Percentiles rank a stretch among this genome's conserved stretches.
Conservation (phyloP, 2,888 invertebrate species). For the Polietes domitor region DNA sequence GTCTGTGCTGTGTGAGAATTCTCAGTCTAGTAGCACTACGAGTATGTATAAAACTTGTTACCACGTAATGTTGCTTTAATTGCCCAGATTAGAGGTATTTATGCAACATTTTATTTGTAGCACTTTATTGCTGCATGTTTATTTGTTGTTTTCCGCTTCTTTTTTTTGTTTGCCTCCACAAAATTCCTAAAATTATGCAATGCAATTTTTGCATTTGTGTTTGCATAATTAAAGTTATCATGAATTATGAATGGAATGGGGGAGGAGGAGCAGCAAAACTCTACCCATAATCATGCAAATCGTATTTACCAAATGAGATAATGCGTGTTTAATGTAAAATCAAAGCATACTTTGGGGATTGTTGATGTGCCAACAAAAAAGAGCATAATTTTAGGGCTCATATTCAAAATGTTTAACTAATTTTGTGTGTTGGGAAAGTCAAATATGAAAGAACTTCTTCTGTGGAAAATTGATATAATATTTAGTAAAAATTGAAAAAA, state of each 20-base stretch:
- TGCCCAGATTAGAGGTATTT: constrained; percentile 57
- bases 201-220: constrained; percentile 18
- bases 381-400: not conserved
- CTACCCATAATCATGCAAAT: not conserved
- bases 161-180: not conserved
- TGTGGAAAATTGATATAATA: too few species aligned
- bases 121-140: not conserved
- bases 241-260: constrained; percentile 16
- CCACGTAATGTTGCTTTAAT: constrained; percentile 60
- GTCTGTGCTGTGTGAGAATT: too few species aligned
- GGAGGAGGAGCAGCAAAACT: not conserved
- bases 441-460: too few species aligned
- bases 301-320: constrained; percentile 12
- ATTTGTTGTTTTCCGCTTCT: not conserved
- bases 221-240: constrained; percentile 37
- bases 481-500: too few species aligned
- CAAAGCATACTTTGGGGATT: constrained; percentile 21
- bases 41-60: constrained; percentile 38
- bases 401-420: not conserved
- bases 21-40: too few species aligned
- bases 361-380: not conserved
- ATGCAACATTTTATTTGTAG: constrained; percentile 40
- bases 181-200: constrained; percentile 47
- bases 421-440: too few species aligned
- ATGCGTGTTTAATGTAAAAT: not conserved